These are phyloP conservation scores for Cardiocondyla obscurior DNA, from an alignment of 1,140 invertebrate species.

Conservation along the genomic window DNA sequence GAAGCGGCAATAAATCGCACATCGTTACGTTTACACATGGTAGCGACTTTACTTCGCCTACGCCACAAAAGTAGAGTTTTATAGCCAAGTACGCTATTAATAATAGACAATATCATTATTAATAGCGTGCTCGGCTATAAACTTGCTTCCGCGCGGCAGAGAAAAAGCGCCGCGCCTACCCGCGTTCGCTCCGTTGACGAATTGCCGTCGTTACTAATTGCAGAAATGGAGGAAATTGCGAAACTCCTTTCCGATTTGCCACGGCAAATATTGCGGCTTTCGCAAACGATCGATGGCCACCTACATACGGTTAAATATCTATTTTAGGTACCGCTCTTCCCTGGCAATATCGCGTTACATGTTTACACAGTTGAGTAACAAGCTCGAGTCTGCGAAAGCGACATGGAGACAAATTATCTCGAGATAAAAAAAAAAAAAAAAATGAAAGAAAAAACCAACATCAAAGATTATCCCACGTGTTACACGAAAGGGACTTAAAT, in stretches of 20 bases:
- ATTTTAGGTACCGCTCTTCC: conserved; percentile 1
- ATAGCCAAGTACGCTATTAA: conserved; percentile 12
- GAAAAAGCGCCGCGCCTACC: neutral
- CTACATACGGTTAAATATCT: conserved; percentile 15
- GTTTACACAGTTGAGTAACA: conserved; percentile 26
- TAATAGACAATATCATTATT: conserved; percentile 32
- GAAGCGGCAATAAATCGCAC: conserved; percentile 29
- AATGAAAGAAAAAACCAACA: no score
- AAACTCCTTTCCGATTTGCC: conserved; percentile 2
- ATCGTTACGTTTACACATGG: conserved; percentile 1
- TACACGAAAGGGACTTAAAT: neutral
- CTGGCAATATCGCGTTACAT: conserved; percentile 19
- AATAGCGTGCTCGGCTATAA: conserved; percentile 22
- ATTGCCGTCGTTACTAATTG: neutral
- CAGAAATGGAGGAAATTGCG: neutral
- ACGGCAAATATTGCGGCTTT: neutral
- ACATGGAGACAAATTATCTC: conserved; percentile 15
- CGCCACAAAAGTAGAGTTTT: conserved; percentile 26
- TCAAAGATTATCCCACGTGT: neutral
- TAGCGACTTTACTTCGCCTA: neutral
- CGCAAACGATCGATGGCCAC: conserved; percentile 2
- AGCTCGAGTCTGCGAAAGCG: neutral
- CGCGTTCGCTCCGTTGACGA: neutral
- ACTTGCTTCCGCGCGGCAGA: neutral
- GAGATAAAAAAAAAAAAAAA: conserved; percentile 12